Base-by-base conservation (phyloP, 2,797 vertebrate species). In the Danio albolineatus region DNA sequence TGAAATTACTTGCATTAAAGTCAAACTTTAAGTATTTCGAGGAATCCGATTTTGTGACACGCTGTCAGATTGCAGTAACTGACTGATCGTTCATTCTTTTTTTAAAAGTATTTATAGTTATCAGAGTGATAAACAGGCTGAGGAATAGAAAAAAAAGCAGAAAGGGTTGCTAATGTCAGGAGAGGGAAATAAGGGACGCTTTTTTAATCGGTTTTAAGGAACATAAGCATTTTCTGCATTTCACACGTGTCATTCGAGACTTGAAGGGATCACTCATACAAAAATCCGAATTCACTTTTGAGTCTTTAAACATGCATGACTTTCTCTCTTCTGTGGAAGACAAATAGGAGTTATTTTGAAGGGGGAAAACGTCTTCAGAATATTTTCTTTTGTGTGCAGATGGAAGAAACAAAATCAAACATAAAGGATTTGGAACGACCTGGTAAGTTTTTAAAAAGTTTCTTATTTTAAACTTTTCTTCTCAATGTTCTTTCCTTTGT, bases 11-110 rank as follows among this genome's bases (percentile, higher is more conserved):
- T 78, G 39, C 49, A 54, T 76, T 48, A 67, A 59, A 75, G 48
- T 48, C 60, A 76, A 66, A 72, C 66, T 72, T 62, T 49, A 43
- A 61, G 64, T 49, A 49, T 69, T 73, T 62, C 17, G 44, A 75
- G 56, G 16, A 67, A 59, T 59, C 56, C 14, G 19, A n/a, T 53
- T 72, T 44, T 10, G 1, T 44, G 38, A 72, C 10, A 43, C 7
- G 16, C 17, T 54, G 8, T 56, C 49, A 57, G 39, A 9, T 21
- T 72, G 36, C 16, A 48, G 28, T 81, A 65, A 77, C 2, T 54
- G 43, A 38, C 38, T 41, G 59, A 57, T 73, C 28, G 17, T 57
- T 57, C 60, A 49, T 49, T 73, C 1, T 12, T 36, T 38, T 59
- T 46, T 19, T 16, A 28, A 28, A 28, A 19, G 43, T 46, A 61